Base-by-base conservation (phyloP, 2,113 vertebrate genomes). In the Chiloscyllium plagiosum region DNA sequence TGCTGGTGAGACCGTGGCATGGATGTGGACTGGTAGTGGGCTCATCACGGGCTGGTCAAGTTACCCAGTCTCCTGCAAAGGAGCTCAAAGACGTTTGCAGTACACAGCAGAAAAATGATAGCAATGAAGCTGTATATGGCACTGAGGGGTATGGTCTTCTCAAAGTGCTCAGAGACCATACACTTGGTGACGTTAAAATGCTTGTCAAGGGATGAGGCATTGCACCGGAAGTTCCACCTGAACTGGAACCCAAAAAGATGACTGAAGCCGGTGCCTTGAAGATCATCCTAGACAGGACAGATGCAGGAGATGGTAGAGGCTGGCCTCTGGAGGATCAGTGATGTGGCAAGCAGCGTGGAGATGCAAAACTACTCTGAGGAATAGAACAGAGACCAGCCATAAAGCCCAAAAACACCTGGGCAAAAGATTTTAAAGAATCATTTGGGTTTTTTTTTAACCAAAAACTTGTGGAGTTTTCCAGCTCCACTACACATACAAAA, bases 91-190 rank as follows among this genome's bases (percentile, higher is more conserved):
- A 99, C 97, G 96, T 99, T 98, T 0, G 97, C 98, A 78, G 98
- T 96, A 95, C 98, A 98, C 96, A 99, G 97, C 3, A 98, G 96
- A 33, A 98, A 97, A 96, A 98, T 99, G 97, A 99, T 98, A 65
- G 98, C 97, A 70, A 98, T 98, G 97, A 98, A 99, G 76, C 97
- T 98, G 96, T 99, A 98, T 98, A 98, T 98, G 96, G 98, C 98
- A 96, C 98, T 98, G 96, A 98, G 98, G 97, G 99, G 99, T 97
- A 99, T 98, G 95, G 98, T 99, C 96, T 99, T 99, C 96, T 99
- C 98, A 96, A 99, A 98, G 97, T 98, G 98, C 97, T 99, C 98
- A 12, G 98, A 98, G 83, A 98, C 98, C 98, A 98, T 98, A 96
- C 98, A 98, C 96, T 96, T 98, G 20, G 97, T 98, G 96, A 98